Percentiles rank a stretch among this genome's conserved stretches.
These are phyloP conservation scores for Clarias fuscus DNA, from an alignment of 2,797 vertebrate species.

Conservation along the genomic window DNA sequence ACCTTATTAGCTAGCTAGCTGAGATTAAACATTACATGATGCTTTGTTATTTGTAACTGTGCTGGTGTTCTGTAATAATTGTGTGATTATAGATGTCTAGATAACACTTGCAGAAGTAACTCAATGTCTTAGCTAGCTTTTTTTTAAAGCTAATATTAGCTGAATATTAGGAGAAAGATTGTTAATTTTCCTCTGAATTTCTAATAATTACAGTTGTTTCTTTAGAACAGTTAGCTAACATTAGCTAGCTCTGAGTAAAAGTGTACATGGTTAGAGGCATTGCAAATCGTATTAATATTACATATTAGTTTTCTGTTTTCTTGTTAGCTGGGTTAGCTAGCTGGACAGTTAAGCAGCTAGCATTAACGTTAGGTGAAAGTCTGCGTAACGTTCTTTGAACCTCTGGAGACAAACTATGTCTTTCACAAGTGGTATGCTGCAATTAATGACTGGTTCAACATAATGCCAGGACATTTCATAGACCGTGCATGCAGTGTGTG, in stretches of 20 bases:
- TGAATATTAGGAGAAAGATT: background rate
- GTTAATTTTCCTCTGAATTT: background rate
- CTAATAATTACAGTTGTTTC: background rate
- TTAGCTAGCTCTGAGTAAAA: background rate
- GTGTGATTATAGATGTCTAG: background rate
- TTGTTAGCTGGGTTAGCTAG: background rate
- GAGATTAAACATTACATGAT: background rate
- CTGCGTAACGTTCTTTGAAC: background rate
- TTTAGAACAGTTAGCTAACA: background rate
- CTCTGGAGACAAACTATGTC: background rate
- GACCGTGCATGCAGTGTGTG: background rate
- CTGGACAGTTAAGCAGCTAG: background rate
- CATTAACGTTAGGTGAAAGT: background rate
- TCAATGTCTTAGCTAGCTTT: background rate
- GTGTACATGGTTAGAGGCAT: background rate
- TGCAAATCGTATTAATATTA: background rate
- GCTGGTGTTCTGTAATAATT: background rate
- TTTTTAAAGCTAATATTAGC: background rate
- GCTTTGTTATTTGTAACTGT: background rate
- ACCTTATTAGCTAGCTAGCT: background rate
- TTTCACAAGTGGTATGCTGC: background rate
- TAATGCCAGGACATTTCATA: background rate
- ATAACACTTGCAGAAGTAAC: background rate
- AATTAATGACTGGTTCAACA: background rate
- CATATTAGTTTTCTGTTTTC: background rate